Evolutionary conservation across 64 coral and sea anemone genomes (phyloP), one percentile per base, ranked within the genome.

Genomic region (Montipora foliosa): DNA sequence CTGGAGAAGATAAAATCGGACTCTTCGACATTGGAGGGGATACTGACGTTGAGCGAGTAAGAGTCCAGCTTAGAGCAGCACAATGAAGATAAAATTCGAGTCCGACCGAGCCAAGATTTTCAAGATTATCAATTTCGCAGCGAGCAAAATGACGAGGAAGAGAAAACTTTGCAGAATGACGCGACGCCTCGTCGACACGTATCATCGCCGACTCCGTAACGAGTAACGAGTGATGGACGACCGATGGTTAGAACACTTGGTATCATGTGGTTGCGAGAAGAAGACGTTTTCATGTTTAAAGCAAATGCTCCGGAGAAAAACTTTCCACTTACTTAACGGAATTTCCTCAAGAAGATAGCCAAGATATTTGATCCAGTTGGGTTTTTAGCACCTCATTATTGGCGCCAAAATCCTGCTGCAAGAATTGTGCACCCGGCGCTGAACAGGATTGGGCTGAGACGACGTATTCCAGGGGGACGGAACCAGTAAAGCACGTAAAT

Each of bases 381-480:
- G 20, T 92, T 92, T n/a, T 47, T 92, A 16, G 25, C 90, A 16
- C 90, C 90, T 74, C 55, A 76, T 83, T 59, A 25, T 94, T 52
- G 67, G 93, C 0, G 87, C 87, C 6, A 90, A 84, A 84, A 84
- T 94, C 8, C 44, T 94, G 19, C 78, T 90, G 55, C 93, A 94
- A 78, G 80, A 84, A 10, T 83, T 94, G 47, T 89, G 93, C 67
- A 57, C 87, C 25, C 24, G 24, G 24, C 24, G 25, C 25, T 25
- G 25, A 25, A 62, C 49, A 9, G 87, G 87, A 7, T 6, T 94
- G 5, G 51, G 67, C 25, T 94, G 71, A 79, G 93, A 94, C 83
- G 79, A 94, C 7, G 3, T 21, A 47, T 45, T 89, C 4, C 25
- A 66, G 25, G 80, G 8, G 37, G 93, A 94, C 49, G 49, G 25